Percentiles rank a stretch among this genome's conserved stretches.
These are phyloP conservation scores for Eucriotettix oculatus DNA, from an alignment of 2,888 invertebrate genomes.

Conservation along the genomic window DNA sequence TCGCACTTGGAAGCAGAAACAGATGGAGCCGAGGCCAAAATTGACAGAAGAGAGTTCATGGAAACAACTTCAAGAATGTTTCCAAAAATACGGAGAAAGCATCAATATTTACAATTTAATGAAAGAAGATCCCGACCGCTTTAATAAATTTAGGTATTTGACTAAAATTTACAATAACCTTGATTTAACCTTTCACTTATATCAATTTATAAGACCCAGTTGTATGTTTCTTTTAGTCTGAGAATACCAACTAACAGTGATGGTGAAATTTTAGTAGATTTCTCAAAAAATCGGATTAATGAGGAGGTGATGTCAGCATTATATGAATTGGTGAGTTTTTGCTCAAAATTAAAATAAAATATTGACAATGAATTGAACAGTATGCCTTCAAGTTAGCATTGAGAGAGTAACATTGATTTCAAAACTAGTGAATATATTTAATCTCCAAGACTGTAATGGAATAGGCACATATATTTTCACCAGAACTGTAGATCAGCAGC, in stretches of 20 bases:
- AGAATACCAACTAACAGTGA: conserved; percentile 61
- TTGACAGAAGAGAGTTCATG: conserved; percentile 35
- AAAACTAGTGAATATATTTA: too few species aligned
- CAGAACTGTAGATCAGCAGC: too few species aligned
- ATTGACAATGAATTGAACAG: neutral
- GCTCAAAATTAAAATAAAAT: neutral
- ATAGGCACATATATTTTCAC: too few species aligned
- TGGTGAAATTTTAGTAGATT: conserved; percentile 87
- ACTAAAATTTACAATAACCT: neutral
- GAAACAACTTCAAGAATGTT: conserved; percentile 59
- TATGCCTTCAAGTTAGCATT: too few species aligned
- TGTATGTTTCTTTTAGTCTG: conserved; percentile 35
- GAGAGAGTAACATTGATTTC: too few species aligned
- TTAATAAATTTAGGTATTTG: conserved; percentile 70
- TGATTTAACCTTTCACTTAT: conserved; percentile 4
- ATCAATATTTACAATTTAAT: conserved; percentile 75
- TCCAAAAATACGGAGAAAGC: conserved; percentile 48
- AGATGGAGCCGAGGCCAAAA: neutral
- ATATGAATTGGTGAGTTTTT: conserved; percentile 53
- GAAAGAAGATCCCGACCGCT: conserved; percentile 60
- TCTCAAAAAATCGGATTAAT: conserved; percentile 88
- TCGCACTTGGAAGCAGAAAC: neutral
- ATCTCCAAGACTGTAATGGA: too few species aligned
- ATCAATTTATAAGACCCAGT: conserved; percentile 1
- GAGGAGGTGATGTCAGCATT: conserved; percentile 57